Conservation (phyloP, 2,797 vertebrate species). For the Pteronotus mesoamericanus region DNA sequence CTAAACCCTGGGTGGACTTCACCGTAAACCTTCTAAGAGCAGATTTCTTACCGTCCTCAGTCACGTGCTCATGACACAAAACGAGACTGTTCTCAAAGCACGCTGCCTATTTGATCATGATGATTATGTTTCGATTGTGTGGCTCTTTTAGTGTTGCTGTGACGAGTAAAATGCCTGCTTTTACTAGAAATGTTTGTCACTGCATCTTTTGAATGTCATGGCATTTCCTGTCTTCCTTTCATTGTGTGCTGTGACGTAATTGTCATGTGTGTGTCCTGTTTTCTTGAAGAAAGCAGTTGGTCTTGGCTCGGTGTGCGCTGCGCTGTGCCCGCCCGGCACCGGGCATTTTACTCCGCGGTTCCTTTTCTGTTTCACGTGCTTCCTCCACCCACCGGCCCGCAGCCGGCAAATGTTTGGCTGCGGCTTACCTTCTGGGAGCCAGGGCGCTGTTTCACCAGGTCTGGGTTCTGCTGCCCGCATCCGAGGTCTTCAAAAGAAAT, state of each 20-base stretch:
- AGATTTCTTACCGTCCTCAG: neutral
- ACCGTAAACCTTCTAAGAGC: neutral
- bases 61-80: slow-evolving; percentile 31
- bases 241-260: neutral
- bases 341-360: neutral
- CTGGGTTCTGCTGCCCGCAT: neutral
- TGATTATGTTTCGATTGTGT: slow-evolving; percentile 22
- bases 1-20: neutral
- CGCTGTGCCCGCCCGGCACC: neutral
- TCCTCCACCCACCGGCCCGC: neutral
- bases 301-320: neutral
- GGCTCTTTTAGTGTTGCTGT: neutral
- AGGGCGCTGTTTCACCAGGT: neutral
- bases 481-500: slow-evolving; percentile 2
- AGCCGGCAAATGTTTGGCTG: neutral
- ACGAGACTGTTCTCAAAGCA: slow-evolving; percentile 73
- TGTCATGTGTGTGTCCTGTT: neutral
- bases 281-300: slow-evolving; percentile 24
- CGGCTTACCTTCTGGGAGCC: neutral
- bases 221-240: neutral
- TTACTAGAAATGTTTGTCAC: slow-evolving; percentile 10
- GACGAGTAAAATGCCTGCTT: neutral
- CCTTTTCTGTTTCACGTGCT: neutral
- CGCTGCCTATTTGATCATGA: neutral
- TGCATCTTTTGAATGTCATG: neutral